Evolutionary conservation across 1,140 invertebrate genomes (phyloP).

Genomic region (Zaprionus nigranus): DNA sequence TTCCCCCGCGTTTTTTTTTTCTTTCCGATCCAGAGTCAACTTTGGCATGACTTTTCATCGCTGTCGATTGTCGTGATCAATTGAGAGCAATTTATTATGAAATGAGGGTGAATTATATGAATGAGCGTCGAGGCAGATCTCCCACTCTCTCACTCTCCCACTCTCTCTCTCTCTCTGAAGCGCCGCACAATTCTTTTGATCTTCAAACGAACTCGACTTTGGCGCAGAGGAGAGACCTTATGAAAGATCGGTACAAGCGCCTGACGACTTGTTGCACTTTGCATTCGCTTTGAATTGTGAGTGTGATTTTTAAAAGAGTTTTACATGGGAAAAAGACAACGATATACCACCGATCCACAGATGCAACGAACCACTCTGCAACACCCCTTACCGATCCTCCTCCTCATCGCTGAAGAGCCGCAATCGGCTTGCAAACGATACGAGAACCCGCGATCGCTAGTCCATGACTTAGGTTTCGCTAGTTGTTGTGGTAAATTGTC

Average conservation of each 20-base stretch:
- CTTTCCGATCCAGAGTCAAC: conserved; percentile 67
- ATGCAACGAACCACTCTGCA: background rate
- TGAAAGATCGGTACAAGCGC: conserved; percentile 73
- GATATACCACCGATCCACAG: conserved; percentile 30
- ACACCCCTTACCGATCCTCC: background rate
- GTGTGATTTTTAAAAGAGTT: conserved; percentile 83
- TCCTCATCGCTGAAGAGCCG: conserved; percentile 1
- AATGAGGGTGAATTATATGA: conserved; percentile 85
- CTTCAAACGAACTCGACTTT: conserved; percentile 50
- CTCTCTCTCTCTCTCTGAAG: conserved; percentile 48
- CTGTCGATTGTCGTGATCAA: conserved; percentile 85
- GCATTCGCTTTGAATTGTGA: conserved; percentile 80
- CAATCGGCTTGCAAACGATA: conserved; percentile 24
- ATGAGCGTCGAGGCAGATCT: conserved; percentile 64
- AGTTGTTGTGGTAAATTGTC: conserved; percentile 71
- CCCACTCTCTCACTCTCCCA: conserved; percentile 24
- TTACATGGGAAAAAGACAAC: conserved; percentile 82
- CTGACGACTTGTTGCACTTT: conserved; percentile 78
- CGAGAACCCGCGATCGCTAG: conserved; percentile 26
- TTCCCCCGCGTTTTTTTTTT: conserved; percentile 27
- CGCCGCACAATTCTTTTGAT: conserved; percentile 83
- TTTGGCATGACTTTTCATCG: conserved; percentile 84
- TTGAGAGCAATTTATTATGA: conserved; percentile 85
- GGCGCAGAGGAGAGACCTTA: conserved; percentile 42
- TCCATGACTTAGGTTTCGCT: conserved; percentile 35